Base-by-base conservation (phyloP, 2,888 invertebrate genomes). In the Drosophila subquinaria region DNA sequence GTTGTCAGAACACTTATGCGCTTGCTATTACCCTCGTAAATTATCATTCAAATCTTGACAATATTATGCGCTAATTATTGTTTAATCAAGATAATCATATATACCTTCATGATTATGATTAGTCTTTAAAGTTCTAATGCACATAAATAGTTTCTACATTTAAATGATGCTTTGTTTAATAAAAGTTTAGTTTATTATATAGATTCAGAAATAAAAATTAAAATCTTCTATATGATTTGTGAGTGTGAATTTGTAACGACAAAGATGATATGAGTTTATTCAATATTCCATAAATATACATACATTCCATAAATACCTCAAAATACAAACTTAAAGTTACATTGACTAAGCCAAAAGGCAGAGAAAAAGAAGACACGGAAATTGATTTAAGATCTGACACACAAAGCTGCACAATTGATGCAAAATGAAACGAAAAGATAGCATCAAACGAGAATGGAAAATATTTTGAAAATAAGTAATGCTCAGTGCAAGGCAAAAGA, bases 361-460 rank as follows among this genome's bases (percentile, higher is more conserved):
- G 36, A 17, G 15, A 13, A 3, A 11, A 10, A 3, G 13, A 13
- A 9, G 47, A 3, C 11, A 15, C 48, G 45, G 40, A 62, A 56
- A 79, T 76, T 73, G 82, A 73, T 65, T 76, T 73, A 38, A 73
- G 67, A 73, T 73, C 50, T 76, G 47, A 47, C 52, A 53, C 63
- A 64, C 56, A 77, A 74, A 68, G 64, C 36, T 66, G 60, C 63
- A 72, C 62, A 69, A 56, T 61, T 69, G 68, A 30, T 38, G 61
- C 72, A 73, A 76, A 79, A 66, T 79, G 67, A 63, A 45, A 69
- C 69, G 70, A 64, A 81, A 59, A 69, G 76, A 84, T 67, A 84
- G 63, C 67, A 81, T 81, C 82, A 65, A 79, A 69, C 36, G 35
- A 35, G 73, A 71, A 75, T 65, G 69, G 64, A 56, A 78, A 66